A percentile compares a stretch with the other conserved stretches of the same genome.
phyloP scores from a whole-genome alignment of 2,888 invertebrate genomes.

The Tipula lateralis region DNA sequence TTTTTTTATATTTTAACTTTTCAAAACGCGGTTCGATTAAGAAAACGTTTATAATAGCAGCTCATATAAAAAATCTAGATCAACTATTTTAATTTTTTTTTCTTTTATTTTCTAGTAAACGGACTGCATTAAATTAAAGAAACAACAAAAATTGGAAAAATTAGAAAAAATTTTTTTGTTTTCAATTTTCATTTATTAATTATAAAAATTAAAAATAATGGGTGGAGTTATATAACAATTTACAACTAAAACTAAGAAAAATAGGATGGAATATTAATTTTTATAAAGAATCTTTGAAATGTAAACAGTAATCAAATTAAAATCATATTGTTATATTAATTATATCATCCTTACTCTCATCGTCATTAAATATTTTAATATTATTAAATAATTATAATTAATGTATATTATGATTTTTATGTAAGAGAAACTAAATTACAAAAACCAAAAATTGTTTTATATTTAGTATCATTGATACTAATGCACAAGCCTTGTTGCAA shows the following conservation, averaged over 20 bases:
- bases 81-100: neutral
- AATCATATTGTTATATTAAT: neutral
- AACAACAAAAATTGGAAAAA: neutral
- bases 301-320: neutral
- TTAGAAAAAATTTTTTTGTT: constrained; percentile 15
- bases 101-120: neutral
- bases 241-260: neutral
- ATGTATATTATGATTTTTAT: constrained; percentile 24
- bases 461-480: too few species aligned
- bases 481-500: too few species aligned
- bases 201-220: neutral
- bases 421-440: constrained; percentile 24
- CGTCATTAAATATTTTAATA: constrained; percentile 24
- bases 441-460: neutral
- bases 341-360: constrained; percentile 9
- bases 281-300: neutral
- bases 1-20: neutral
- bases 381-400: constrained; percentile 24
- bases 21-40: neutral
- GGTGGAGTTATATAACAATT: neutral
- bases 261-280: constrained; percentile 11
- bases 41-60: neutral
- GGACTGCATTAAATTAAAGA: neutral
- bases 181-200: neutral
- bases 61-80: neutral